Base-by-base conservation (phyloP, 2,797 vertebrate genomes). In the Tapera naevia region DNA sequence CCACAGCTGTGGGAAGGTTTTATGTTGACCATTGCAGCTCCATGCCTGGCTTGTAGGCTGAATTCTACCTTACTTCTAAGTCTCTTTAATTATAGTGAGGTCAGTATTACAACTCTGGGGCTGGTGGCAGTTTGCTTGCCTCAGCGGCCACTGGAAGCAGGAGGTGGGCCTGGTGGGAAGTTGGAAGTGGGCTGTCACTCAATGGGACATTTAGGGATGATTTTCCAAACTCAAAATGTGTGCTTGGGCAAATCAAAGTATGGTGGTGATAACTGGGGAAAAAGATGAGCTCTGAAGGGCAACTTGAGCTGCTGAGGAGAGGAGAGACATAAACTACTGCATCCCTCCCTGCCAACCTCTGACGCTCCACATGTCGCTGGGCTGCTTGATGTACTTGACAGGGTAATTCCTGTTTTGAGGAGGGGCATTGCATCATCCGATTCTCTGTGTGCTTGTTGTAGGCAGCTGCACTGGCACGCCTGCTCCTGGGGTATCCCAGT, bases 401-500 rank as follows among this genome's bases (percentile, higher is more conserved):
- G 12, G 17, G 7, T 28, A 54, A 32, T 9, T 33, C 12, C 6
- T 25, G 2, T 67, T 46, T 39, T 9, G 10, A 17, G 37, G 19
- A 5, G 12, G 4, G 10, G 17, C 11, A 0, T 46, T 56, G 50
- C 30, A 24, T 56, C 25, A 25, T 41, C 43, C 2, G 3, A 4
- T 65, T 60, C 69, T 66, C 45, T 14, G 3, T 13, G 17, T 37
- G n/a, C 66, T 37, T n/a, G 21, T 46, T 2, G 3, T 22, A 33
- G 23, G 67, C 24, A 11, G 19, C 46, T 46, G 61, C 50, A 35
- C 30, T 30, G 10, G n/a, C 76, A 39, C 3, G 3, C n/a, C n/a
- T 33, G 37, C 60, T 60, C 4, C 1, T 5, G 2, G 54, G 25
- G 25, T 41, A 69, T 41, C 62, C 70, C 0, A 0, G 8, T 46